These are phyloP conservation scores for Calephelis perditalis DNA, from an alignment of 2,888 invertebrate species.

Conservation along the genomic window DNA sequence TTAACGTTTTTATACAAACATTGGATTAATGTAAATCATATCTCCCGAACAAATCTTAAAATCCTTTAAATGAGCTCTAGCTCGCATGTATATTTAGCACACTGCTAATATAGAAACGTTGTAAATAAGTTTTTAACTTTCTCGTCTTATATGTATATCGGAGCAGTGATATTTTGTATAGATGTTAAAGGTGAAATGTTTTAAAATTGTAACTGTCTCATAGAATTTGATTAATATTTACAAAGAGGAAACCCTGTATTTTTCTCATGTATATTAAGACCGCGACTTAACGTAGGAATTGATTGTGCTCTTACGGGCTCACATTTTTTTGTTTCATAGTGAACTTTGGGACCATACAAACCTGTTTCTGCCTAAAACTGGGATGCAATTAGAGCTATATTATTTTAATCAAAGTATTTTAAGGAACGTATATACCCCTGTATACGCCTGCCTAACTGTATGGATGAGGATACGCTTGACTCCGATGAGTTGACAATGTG, in stretches of 20 bases:
- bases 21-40: conserved; percentile 10
- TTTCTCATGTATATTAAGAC: conserved; percentile 10
- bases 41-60: conserved; percentile 11
- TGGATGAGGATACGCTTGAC: conserved; percentile 56
- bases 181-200: conserved; percentile 45
- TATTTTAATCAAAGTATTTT: conserved; percentile 29
- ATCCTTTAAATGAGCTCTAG: conserved; percentile 1
- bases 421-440: conserved; percentile 26
- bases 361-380: conserved; percentile 44
- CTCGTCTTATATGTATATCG: conserved; percentile 57
- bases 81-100: conserved; percentile 36
- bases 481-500: conserved; percentile 31
- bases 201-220: conserved; percentile 31
- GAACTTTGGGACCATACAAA: conserved; percentile 74
- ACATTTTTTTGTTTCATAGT: conserved; percentile 69
- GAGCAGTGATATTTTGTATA: conserved; percentile 73
- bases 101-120: conserved; percentile 58
- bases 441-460: conserved; percentile 53
- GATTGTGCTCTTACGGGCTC: conserved; percentile 36
- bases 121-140: conserved; percentile 55
- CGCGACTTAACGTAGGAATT: conserved; percentile 8
- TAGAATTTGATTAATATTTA: conserved; percentile 21
- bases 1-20: conserved; percentile 12
- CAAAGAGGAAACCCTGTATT: conserved; percentile 14
- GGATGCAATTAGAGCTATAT: conserved; percentile 41